Conservation (phyloP, 2,797 vertebrate species). For the Aldrovandia affinis region DNA sequence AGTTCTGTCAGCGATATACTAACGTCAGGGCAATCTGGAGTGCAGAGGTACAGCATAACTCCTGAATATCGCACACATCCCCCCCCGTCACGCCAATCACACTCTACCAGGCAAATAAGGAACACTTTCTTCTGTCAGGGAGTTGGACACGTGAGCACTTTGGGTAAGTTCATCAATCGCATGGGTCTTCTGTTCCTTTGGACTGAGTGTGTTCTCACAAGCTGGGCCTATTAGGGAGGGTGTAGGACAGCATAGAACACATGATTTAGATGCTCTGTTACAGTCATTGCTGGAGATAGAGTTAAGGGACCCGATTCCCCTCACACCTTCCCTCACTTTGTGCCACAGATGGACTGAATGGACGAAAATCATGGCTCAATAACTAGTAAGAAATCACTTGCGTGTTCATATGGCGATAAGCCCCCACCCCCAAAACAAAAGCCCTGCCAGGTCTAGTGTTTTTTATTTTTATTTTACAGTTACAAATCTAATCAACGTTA, state of each 20-base stretch:
- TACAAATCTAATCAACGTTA: not conserved
- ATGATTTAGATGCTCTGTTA: not conserved
- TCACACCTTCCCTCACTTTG: not conserved
- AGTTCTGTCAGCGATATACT: conserved; percentile 70
- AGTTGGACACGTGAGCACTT: not conserved
- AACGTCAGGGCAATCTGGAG: conserved; percentile 65
- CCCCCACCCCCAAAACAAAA: not conserved
- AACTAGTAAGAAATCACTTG: not conserved
- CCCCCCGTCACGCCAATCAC: conserved; percentile 54
- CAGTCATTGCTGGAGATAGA: no score
- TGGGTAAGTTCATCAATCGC: no score
- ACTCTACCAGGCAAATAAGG: conserved; percentile 49
- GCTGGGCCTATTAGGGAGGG: not conserved
- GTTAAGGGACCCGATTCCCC: not conserved
- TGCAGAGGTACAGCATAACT: conserved; percentile 58
- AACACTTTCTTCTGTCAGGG: not conserved
- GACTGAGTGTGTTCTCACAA: not conserved
- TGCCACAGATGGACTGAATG: not conserved
- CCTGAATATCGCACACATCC: conserved; percentile 56
- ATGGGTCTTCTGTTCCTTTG: not conserved
- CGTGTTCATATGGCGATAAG: not conserved
- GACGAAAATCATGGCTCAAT: not conserved
- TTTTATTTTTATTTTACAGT: not conserved
- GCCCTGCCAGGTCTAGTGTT: not conserved
- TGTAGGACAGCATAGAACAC: not conserved